Percentiles rank a stretch among this genome's conserved stretches.
Conservation (phyloP, 2,113 vertebrate genomes). For the Petrocephalus microphthalmus region DNA sequence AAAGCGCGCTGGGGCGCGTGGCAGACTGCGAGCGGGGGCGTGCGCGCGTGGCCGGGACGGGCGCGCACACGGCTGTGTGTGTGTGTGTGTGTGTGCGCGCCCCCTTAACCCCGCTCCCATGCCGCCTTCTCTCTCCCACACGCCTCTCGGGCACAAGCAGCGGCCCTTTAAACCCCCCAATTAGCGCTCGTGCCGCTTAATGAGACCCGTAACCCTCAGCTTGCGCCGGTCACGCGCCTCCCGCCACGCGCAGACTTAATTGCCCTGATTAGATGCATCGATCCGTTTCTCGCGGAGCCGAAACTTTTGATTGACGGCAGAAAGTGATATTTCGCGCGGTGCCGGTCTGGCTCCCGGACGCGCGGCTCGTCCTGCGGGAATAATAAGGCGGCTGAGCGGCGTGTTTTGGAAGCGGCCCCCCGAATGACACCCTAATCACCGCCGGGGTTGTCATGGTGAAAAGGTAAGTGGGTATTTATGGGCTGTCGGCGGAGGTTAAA, state of each 20-base stretch:
- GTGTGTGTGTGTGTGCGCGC: no score
- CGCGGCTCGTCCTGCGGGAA: no score
- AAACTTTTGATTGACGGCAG: conserved; percentile 63
- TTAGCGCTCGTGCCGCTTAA: conserved; percentile 76
- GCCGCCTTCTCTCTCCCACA: conserved; percentile 60
- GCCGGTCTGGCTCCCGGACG: conserved; percentile 38
- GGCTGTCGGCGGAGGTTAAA: conserved; percentile 52
- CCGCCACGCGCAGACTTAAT: conserved; percentile 65
- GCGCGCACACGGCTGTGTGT: background rate
- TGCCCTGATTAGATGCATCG: conserved; percentile 77
- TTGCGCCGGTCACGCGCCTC: conserved; percentile 50
- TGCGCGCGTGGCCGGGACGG: background rate
- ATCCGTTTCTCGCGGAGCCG: conserved; percentile 51
- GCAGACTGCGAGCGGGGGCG: background rate
- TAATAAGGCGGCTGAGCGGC: no score
- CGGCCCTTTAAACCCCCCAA: conserved; percentile 60
- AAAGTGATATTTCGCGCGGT: conserved; percentile 50
- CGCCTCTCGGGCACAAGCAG: conserved; percentile 57
- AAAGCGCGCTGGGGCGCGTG: background rate
- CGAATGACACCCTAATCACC: conserved; percentile 58
- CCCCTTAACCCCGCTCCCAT: conserved; percentile 26
- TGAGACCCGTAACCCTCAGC: conserved; percentile 72
- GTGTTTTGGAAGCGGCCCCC: no score
- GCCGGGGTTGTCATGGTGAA: conserved; percentile 63
- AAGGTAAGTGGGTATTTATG: conserved; percentile 57